Evolutionary conservation across 2,888 invertebrate species (phyloP).

Genomic region (Drosophila siamana): DNA sequence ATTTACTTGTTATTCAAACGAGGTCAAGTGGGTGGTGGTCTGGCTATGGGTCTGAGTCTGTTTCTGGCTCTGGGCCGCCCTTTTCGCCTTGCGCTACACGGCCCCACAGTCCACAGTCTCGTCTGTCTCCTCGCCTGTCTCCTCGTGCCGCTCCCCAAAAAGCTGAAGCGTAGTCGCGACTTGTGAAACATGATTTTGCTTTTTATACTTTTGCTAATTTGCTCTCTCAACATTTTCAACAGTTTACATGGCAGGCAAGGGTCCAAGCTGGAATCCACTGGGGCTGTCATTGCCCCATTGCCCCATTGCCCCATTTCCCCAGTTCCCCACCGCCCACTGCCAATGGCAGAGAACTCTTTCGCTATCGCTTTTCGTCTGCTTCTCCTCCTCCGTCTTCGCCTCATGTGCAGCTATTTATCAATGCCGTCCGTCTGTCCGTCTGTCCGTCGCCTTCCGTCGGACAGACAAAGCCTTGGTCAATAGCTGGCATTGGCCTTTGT

Average conservation of each 20-base stretch:
- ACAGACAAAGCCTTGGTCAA: conserved; percentile 9
- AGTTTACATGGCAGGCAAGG: conserved; percentile 59
- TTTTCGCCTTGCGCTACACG: conserved; percentile 6
- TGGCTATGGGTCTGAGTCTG: too few relatives aligned
- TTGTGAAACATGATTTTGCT: conserved; percentile 79
- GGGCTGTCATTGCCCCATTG: conserved; percentile 6
- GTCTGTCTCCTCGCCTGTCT: too few relatives aligned
- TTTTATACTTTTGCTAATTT: conserved; percentile 77
- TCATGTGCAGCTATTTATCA: conserved; percentile 39
- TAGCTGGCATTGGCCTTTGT: conserved; percentile 35
- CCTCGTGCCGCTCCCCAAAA: background rate
- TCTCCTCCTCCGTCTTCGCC: background rate
- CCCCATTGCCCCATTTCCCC: too few relatives aligned
- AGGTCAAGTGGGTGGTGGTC: conserved; percentile 71
- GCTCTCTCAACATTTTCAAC: conserved; percentile 70
- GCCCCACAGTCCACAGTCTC: conserved; percentile 18
- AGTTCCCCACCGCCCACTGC: too few relatives aligned
- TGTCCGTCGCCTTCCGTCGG: background rate
- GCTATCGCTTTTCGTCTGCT: conserved; percentile 12
- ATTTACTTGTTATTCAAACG: conserved; percentile 75
- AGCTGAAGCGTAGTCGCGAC: conserved; percentile 48
- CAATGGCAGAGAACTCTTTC: conserved; percentile 18
- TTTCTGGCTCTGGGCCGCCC: background rate
- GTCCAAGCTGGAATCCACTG: conserved; percentile 15
- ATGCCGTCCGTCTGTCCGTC: conserved; percentile 4